A percentile compares a stretch with the other conserved stretches of the same genome.
phyloP scores from a whole-genome alignment of 1,140 invertebrate species.

The Vanessa atalanta region DNA sequence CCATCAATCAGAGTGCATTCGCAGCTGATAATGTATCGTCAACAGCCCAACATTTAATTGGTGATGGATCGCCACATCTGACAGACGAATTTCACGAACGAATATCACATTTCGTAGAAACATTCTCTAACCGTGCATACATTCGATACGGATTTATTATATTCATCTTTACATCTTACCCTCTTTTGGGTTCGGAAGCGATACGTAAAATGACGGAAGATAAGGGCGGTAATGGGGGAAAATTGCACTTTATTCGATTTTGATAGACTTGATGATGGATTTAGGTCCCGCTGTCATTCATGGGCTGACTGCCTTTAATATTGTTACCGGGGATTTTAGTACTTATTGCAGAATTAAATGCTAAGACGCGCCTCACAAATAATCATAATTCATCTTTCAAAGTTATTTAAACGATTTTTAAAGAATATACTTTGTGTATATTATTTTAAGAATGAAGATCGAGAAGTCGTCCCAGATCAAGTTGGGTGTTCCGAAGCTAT shows the following conservation, averaged over 20 bases:
- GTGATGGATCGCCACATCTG: conserved; percentile 69
- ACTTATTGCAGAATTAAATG: conserved; percentile 12
- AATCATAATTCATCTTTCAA: neutral
- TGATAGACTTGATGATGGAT: conserved; percentile 77
- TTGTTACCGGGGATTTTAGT: conserved; percentile 31
- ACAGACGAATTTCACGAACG: conserved; percentile 59
- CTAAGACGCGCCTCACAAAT: neutral
- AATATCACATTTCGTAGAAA: conserved; percentile 66
- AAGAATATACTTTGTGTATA: neutral
- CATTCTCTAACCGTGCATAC: conserved; percentile 66
- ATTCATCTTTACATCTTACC: conserved; percentile 72
- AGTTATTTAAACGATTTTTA: neutral
- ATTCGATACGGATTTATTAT: conserved; percentile 77
- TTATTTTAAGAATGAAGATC: conserved; percentile 15
- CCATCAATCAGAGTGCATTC: conserved; percentile 73
- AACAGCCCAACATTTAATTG: conserved; percentile 76
- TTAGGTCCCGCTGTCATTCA: conserved; percentile 67
- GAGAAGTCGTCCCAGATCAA: conserved; percentile 20
- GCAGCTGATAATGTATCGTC: conserved; percentile 72
- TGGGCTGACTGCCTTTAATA: conserved; percentile 45
- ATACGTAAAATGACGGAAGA: conserved; percentile 79
- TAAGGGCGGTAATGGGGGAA: conserved; percentile 77
- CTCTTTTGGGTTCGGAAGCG: conserved; percentile 74
- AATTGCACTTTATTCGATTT: conserved; percentile 79
- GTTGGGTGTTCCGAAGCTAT: conserved; percentile 50